These are phyloP conservation scores for Phymanthus crucifer DNA, from an alignment of 92 coral and sea anemone species.

Conservation along the genomic window DNA sequence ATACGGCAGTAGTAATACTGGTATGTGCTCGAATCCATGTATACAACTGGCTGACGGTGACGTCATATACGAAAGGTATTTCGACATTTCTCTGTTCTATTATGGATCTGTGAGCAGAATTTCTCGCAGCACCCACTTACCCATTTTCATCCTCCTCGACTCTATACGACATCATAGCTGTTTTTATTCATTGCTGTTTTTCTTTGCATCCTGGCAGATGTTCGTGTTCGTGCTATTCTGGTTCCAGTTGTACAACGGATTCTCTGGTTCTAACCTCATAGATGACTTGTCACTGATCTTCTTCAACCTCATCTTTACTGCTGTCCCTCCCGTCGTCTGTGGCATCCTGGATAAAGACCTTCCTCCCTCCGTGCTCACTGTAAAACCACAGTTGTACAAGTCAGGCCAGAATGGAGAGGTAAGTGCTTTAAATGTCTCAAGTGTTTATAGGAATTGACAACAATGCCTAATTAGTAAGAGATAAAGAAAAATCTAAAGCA, in stretches of 20 bases:
- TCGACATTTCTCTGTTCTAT: no score
- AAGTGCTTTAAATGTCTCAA: background rate
- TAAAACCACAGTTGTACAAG: slow-evolving; percentile 77
- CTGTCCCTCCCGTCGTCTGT: slow-evolving; percentile 86
- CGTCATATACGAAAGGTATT: no score
- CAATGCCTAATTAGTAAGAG: background rate
- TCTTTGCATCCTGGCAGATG: slow-evolving; percentile 60
- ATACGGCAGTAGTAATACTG: no score
- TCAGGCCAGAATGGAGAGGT: slow-evolving; percentile 93
- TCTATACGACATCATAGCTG: slow-evolving; percentile 26
- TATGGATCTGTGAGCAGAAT: no score
- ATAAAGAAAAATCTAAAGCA: background rate
- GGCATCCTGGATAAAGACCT: slow-evolving; percentile 93
- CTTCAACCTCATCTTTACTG: slow-evolving; percentile 91
- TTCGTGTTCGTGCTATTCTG: slow-evolving; percentile 96
- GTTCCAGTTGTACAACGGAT: slow-evolving; percentile 96
- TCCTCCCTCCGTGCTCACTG: slow-evolving; percentile 65
- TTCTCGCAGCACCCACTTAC: no score
- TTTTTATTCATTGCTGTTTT: background rate
- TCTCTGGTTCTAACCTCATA: slow-evolving; percentile 97
- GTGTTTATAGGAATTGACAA: no score
- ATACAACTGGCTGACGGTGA: no score
- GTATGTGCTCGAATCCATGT: no score
- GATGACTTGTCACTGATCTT: slow-evolving; percentile 86
- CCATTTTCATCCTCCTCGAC: background rate